Base-by-base conservation (phyloP, 1,140 invertebrate genomes). In the Bombus cullumanus region DNA sequence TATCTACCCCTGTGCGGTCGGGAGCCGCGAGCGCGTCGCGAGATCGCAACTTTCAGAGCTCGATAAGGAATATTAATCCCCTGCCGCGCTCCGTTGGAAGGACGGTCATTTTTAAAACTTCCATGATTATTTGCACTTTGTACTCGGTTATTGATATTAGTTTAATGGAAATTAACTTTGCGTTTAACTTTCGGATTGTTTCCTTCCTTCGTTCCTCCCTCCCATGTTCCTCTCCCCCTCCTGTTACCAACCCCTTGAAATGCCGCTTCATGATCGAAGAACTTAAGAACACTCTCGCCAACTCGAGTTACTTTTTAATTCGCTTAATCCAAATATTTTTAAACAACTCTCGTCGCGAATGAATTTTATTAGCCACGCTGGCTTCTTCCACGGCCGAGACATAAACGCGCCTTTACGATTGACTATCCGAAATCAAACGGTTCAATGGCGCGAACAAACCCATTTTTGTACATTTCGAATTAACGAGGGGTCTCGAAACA, bases 51-150 rank as follows among this genome's bases (percentile, higher is more conserved):
- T 64, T 81, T 18, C 34, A 22, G 47, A 53, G 34, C 62, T 85
- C 84, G 83, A 71, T 72, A 85, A 85, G 68, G 83, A 79, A 85
- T 72, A 79, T 85, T 80, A 85, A 85, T 85, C 68, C 68, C 43
- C 43, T 66, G n/a, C 34, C 37, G 18, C 22, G 31, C 15, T 25
- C 43, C 43, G 41, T 41, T 57, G 34, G 37, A 25, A 10, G 34
- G 47, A 62, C 68, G 76, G 69, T 62, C 66, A 79, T 84, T 84
- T 84, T 79, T 72, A 59, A 68, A 85, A 73, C 76, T 83, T 80
- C 41, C 53, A 43, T 69, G 83, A 80, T 80, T 80, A 85, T 85
- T 85, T 85, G 68, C 77, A 53, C 76, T 41, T 59, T 62, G 75
- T 66, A 57, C 74, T n/a, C 68, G 53, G 53, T 85, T 85, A 80